Base-by-base conservation (phyloP, 2,113 vertebrate species). In the Myocastor coypus region DNA sequence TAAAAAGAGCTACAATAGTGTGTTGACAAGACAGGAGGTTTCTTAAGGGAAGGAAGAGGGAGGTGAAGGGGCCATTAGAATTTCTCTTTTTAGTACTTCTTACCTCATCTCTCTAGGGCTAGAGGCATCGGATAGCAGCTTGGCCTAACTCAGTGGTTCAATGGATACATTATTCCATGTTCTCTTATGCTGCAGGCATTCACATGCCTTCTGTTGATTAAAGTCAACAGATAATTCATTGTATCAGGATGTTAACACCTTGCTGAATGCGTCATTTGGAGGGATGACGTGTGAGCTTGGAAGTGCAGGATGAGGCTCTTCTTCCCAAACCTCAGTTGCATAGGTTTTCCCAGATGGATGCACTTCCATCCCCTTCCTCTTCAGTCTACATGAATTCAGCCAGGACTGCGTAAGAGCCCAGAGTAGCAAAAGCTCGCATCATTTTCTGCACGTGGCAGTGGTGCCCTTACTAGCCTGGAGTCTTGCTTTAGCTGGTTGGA, bases 261-360 rank as follows among this genome's bases (percentile, higher is more conserved):
- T 37, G n/a, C 20, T 61, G 24, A 26, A 11, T 34, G 0, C 12
- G 6, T 13, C 22, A 2, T 32, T 9, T 0, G 26, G 28, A 71
- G 42, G 83, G 61, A n/a, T 22, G 37, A 71, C 14, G 55, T 28
- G 84, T 55, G 57, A 68, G 52, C 59, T n/a, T 32, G 37, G 77
- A 1, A 42, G 0, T 4, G 3, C 30, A 88, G 22, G 30, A 1
- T 7, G 4, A 63, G 6, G 77, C 46, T 20, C 66, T 34, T 94
- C 34, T 4, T 7, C 12, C 17, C 3, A 7, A 26, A 69, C 22
- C 24, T 87, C 3, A 5, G 37, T 46, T 28, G 4, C 22, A 28
- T 40, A 73, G 84, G 12, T 17, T 84, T 52, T 63, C 10, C 50
- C 20, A n/a, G 6, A 0, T 28, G 40, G 22, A 73, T 28, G 2